Percentiles rank a stretch among this genome's conserved stretches.
Evolutionary conservation across 2,888 invertebrate genomes (phyloP).

Genomic region (Seira musarum): DNA sequence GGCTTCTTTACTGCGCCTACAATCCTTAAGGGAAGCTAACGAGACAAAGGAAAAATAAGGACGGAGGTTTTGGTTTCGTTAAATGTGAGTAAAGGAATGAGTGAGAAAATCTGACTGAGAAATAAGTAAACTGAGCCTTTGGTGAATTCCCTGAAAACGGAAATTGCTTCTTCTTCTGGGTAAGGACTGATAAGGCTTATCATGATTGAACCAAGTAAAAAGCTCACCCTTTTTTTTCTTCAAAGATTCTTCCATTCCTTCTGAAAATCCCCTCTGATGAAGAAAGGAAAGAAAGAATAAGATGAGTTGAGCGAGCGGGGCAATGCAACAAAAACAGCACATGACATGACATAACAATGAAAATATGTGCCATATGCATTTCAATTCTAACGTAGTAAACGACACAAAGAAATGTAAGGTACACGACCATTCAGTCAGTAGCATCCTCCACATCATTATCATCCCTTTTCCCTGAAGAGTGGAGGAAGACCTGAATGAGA

Average conservation of each 20-base stretch:
- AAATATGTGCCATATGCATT: slow-evolving; percentile 1
- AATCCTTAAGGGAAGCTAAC: too few relatives aligned
- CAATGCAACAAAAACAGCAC: slow-evolving; percentile 29
- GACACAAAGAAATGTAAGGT: too few relatives aligned
- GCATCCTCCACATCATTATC: too few relatives aligned
- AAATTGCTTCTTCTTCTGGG: slow-evolving; percentile 38
- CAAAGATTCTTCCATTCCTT: slow-evolving; percentile 25
- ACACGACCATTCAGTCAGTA: too few relatives aligned
- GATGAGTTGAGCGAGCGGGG: slow-evolving; percentile 18
- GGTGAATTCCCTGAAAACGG: slow-evolving; percentile 50
- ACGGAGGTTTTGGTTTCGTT: too few relatives aligned
- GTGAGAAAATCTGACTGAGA: too few relatives aligned
- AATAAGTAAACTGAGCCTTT: slow-evolving; percentile 41
- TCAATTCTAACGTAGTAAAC: too few relatives aligned
- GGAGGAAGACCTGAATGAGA: slow-evolving; percentile 25
- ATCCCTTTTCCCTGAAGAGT: slow-evolving; percentile 23
- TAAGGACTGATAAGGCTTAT: slow-evolving; percentile 43
- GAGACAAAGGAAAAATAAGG: too few relatives aligned
- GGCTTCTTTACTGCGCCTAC: too few relatives aligned
- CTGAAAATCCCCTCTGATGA: too few relatives aligned
- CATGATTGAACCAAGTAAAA: slow-evolving; percentile 32
- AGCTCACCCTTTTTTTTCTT: background rate
- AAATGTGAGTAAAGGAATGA: too few relatives aligned
- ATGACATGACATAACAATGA: too few relatives aligned
- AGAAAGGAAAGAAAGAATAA: background rate